Evolutionary conservation across 2,888 invertebrate species (phyloP).

Genomic region (Micropterix aruncella): DNA sequence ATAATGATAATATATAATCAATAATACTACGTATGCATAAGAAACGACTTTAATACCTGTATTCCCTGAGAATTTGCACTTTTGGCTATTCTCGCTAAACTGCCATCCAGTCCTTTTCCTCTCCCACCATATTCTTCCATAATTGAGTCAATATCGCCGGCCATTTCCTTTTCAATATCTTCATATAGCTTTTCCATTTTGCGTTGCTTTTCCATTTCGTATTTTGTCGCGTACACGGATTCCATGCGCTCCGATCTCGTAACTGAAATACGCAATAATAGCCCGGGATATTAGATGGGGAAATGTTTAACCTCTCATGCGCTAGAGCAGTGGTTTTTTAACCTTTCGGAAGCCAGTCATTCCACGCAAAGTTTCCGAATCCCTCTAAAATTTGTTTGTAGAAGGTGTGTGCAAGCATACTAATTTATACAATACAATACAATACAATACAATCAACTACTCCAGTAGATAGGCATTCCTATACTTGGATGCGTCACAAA

Average conservation of each 20-base stretch:
- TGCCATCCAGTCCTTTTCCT: background rate
- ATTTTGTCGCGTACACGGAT: constrained; percentile 24
- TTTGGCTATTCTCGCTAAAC: background rate
- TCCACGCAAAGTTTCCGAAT: too few species aligned
- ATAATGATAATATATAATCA: too few species aligned
- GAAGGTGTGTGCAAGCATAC: too few species aligned
- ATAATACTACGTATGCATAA: too few species aligned
- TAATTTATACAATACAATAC: too few species aligned
- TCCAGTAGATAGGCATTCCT: too few species aligned
- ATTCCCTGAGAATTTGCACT: background rate
- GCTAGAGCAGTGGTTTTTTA: constrained; percentile 13
- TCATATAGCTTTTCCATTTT: constrained; percentile 36
- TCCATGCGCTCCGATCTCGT: constrained; percentile 32
- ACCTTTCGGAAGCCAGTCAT: too few species aligned
- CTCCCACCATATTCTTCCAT: background rate
- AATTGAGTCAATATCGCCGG: background rate
- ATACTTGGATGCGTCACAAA: too few species aligned
- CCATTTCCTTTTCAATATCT: constrained; percentile 31
- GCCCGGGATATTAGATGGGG: constrained; percentile 13
- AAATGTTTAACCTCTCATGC: constrained; percentile 23
- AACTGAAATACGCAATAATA: constrained; percentile 25
- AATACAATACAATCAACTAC: too few species aligned
- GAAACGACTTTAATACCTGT: too few species aligned
- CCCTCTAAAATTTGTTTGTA: too few species aligned
- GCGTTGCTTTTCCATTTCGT: constrained; percentile 27